These are phyloP conservation scores for Fissipunctia ypsillon DNA, from an alignment of 2,888 invertebrate species.

Conservation along the genomic window DNA sequence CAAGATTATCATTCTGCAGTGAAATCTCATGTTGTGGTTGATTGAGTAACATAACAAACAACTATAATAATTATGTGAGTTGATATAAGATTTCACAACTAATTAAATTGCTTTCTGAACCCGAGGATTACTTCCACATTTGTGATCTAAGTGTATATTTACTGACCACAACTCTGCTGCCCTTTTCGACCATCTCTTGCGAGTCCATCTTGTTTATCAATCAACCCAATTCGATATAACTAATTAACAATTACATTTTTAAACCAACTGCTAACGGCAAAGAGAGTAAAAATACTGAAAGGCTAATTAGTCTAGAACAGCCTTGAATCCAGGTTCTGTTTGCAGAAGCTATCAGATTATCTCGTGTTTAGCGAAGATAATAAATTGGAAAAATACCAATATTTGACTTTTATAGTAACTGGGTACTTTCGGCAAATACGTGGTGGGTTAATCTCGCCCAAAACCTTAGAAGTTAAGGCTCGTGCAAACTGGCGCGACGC, in stretches of 20 bases:
- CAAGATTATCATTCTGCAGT: too few relatives aligned
- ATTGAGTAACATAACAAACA: too few relatives aligned
- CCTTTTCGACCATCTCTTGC: slow-evolving; percentile 68
- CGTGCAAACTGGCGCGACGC: too few relatives aligned
- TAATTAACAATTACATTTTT: slow-evolving; percentile 27
- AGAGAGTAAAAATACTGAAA: slow-evolving; percentile 66
- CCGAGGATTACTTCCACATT: too few relatives aligned
- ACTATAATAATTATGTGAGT: too few relatives aligned
- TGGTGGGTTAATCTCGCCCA: not conserved
- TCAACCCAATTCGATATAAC: too few relatives aligned
- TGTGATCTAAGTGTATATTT: too few relatives aligned
- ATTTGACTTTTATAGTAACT: slow-evolving; percentile 62
- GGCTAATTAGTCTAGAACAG: slow-evolving; percentile 49
- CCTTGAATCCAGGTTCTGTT: slow-evolving; percentile 75
- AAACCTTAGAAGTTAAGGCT: too few relatives aligned
- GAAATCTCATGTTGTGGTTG: too few relatives aligned
- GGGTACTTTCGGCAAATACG: slow-evolving; percentile 34
- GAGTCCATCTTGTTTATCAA: slow-evolving; percentile 37
- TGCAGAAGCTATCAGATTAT: slow-evolving; percentile 74
- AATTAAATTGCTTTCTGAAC: too few relatives aligned
- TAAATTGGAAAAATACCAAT: slow-evolving; percentile 69
- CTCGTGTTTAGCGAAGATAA: slow-evolving; percentile 77
- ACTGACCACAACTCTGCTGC: slow-evolving; percentile 69
- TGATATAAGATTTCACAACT: too few relatives aligned
- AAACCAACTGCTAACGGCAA: slow-evolving; percentile 41